phyloP scores from a whole-genome alignment of 2,113 vertebrate species.

The Leucopsar rothschildi region DNA sequence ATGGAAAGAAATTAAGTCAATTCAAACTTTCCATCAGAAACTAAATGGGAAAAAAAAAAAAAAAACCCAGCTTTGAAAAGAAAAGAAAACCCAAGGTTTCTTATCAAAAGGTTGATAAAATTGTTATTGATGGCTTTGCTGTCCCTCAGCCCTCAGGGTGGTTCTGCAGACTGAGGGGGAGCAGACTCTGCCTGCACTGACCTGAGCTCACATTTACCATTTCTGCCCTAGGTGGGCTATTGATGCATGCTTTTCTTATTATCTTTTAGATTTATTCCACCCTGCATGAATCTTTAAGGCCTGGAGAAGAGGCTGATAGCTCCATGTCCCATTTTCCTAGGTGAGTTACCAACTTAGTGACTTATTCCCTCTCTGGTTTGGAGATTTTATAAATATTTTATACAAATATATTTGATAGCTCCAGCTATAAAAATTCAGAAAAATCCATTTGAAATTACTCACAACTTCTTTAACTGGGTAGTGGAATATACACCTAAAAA shows the following conservation, averaged over 20 bases:
- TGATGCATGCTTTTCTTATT: neutral
- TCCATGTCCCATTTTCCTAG: neutral
- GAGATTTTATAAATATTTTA: slow-evolving; percentile 19
- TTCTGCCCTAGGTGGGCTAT: neutral
- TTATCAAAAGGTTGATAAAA: neutral
- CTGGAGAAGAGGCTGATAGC: neutral
- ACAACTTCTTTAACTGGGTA: neutral
- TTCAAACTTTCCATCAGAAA: neutral
- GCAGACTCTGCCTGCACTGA: neutral
- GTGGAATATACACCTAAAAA: neutral
- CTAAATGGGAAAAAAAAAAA: neutral
- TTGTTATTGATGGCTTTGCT: neutral
- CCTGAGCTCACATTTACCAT: neutral
- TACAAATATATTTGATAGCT: neutral
- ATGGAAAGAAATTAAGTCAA: neutral
- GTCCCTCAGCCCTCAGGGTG: neutral
- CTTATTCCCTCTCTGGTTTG: neutral
- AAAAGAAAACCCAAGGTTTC: neutral
- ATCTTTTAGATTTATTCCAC: neutral
- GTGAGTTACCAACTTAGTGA: neutral
- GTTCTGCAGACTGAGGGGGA: neutral
- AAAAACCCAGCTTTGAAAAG: neutral
- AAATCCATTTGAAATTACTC: neutral
- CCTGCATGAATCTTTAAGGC: neutral
- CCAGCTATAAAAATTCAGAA: neutral